Evolutionary conservation across 2,797 vertebrate genomes (phyloP), one percentile per base, ranked within the genome.

Genomic region (Gymnothorax reevesii): DNA sequence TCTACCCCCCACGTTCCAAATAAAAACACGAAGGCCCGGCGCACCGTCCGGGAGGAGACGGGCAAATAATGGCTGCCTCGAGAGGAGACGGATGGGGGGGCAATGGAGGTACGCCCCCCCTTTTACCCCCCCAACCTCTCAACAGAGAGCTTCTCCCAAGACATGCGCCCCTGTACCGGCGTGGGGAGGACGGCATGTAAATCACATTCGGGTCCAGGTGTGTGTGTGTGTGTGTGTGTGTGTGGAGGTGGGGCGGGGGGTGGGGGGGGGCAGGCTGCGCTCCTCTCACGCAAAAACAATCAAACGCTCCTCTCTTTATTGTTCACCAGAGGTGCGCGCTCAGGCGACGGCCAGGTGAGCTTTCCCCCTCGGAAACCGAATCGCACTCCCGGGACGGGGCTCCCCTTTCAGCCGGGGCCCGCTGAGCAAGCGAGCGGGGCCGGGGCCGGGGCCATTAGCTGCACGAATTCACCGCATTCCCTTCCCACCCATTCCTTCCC

Each of bases 331-430:
- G 87, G 9, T 88, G 89, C 92, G 90, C 91, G 86, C 92, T 90
- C 85, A 93, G 87, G 87, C 88, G 92, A 92, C 93, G 92, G 88
- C 85, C 87, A 90, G 92, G 93, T 92, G 92, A 94, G 91, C 89
- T 92, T 93, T 95, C 94, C 33, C 92, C 83, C 42, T 88, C 93
- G 85, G 96, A 97, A 97, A 97, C 89, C 87, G 93, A 97, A 97
- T 96, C 93, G 94, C 94, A 95, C 96, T 95, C 96, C 57, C 90
- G 96, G 96, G 97, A 96, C 92, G 86, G 85, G 88, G 90, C 89
- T 91, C 90, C 92, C 92, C 94, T 95, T 95, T 95, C 92, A 92
- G 92, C 89, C 85, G 10, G 17, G 91, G 92, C 89, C 90, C 91
- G 91, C 94, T 90, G 64, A 89, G 91, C 92, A 94, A 42, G 2